phyloP scores from a whole-genome alignment of 2,113 vertebrate species.

The Tapirus terrestris region DNA sequence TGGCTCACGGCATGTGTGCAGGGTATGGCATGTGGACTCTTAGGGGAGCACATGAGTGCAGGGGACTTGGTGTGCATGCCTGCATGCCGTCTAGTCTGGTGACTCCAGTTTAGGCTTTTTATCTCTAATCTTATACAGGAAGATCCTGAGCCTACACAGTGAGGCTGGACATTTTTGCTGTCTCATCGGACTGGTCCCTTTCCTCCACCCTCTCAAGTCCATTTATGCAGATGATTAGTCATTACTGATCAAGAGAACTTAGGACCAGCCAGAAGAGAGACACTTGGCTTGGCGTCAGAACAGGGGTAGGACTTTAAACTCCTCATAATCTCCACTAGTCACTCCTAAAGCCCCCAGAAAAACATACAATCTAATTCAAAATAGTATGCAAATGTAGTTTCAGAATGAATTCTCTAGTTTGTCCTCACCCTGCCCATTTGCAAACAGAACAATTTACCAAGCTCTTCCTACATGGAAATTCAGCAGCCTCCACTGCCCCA shows the following conservation, averaged over 20 bases:
- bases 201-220: neutral
- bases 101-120: conserved; percentile 40
- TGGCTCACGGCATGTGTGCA: conserved; percentile 31
- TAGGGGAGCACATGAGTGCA: conserved; percentile 36
- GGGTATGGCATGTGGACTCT: conserved; percentile 52
- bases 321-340: neutral
- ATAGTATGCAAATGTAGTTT: conserved; percentile 17
- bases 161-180: conserved; percentile 39
- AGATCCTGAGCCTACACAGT: neutral
- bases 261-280: neutral
- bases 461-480: neutral
- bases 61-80: neutral
- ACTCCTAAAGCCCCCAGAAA: neutral
- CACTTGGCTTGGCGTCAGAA: neutral
- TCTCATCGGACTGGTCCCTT: neutral
- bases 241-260: conserved; percentile 7
- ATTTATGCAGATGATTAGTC: conserved; percentile 44
- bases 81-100: conserved; percentile 30
- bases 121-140: conserved; percentile 21
- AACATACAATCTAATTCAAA: neutral
- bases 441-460: conserved; percentile 29
- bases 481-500: neutral
- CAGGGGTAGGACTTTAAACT: neutral
- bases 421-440: neutral
- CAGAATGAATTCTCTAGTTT: neutral